Base-by-base conservation (phyloP, 2,113 vertebrate species). In the Amphiprion ocellaris region DNA sequence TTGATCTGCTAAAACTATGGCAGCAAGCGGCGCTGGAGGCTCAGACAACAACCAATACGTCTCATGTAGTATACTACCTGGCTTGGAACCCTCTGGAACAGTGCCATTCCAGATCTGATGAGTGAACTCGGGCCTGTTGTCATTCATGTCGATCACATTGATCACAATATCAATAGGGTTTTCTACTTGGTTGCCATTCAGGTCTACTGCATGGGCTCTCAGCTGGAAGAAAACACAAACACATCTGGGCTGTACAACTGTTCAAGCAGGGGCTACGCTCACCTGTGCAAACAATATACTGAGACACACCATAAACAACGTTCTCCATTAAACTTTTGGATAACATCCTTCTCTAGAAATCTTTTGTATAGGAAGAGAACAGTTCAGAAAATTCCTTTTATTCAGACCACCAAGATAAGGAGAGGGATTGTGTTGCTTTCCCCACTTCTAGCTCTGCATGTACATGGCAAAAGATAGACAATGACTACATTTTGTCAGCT, bases 131-230 rank as follows among this genome's bases (percentile, higher is more conserved):
- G 98, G 98, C 58, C 97, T 95, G 85, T 99, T 99, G 93, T 99
- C 98, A 77, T 99, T 99, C 97, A 98, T 98, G 92, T 99, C 98
- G 85, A 99, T 99, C 26, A 99, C 98, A 81, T 99, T 99, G 94
- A 99, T 98, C 92, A 97, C 95, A 53, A 99, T 98, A 87, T 99
- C 98, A 83, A 99, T 97, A 23, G 98, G 98, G 90, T 98, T 99
- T 93, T 99, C 98, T 90, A 99, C 97, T 83, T 99, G 98, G 91
- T 99, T 99, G 85, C 98, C 98, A 59, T 99, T 99, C 88, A 99
- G 96, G 93, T 99, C 98, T 87, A 99, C 98, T 2, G 97, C 98
- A 0, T 99, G 98, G 0, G 98, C 98, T 90, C 97, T 95, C 92
- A 99, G 90, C 98, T 99, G 95, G 56, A 93, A 93, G 92, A 86